Conservation (phyloP, 1,140 invertebrate genomes). For the Drosophila subobscura region DNA sequence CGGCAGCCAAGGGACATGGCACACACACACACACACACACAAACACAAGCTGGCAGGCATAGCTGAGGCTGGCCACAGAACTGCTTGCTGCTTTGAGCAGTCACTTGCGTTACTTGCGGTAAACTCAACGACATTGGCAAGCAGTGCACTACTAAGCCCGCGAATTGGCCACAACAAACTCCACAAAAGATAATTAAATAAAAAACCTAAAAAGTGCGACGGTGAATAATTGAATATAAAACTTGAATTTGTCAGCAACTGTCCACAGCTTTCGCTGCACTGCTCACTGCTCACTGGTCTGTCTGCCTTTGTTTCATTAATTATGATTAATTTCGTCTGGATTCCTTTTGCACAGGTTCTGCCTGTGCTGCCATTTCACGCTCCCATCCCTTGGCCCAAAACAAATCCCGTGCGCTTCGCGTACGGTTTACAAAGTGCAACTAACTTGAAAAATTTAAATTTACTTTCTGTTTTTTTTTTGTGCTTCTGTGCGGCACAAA, state of each 20-base stretch:
- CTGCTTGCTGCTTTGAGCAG: no score
- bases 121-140: no score
- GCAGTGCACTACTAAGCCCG: no score
- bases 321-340: neutral
- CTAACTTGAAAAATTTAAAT: slow-evolving; percentile 56
- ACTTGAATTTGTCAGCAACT: no score
- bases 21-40: slow-evolving; percentile 39
- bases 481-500: slow-evolving; percentile 16
- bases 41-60: neutral
- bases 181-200: no score
- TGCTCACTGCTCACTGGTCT: neutral
- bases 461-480: slow-evolving; percentile 30
- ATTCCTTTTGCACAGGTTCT: neutral
- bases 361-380: neutral
- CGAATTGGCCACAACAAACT: no score
- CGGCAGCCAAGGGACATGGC: slow-evolving; percentile 20
- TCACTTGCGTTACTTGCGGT: no score
- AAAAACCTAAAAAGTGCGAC: no score
- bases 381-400: no score
- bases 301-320: neutral
- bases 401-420: neutral
- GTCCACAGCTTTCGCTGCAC: neutral
- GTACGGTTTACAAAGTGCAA: slow-evolving; percentile 31
- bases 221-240: no score
- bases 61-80: no score